Evolutionary conservation across 2,888 invertebrate species (phyloP), one percentile per base, ranked within the genome.

Genomic region (Gymnosoma rotundatum): DNA sequence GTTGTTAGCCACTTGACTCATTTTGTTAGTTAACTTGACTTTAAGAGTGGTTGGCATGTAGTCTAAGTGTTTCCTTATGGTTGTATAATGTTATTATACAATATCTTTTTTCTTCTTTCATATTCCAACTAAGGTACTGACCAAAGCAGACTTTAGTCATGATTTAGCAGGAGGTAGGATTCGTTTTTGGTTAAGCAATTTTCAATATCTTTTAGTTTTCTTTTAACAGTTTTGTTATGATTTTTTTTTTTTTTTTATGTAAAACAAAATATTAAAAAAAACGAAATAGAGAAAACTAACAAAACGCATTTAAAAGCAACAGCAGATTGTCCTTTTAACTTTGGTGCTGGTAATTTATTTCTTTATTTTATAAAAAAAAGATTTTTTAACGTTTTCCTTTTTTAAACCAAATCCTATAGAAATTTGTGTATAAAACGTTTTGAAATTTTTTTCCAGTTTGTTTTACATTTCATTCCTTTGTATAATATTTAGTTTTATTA

Each of bases 161-260:
- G 91, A 91, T 89, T 90, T 90, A 88, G 88, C 89, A 89, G 88
- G 88, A 87, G 87, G 42, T 48, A 64, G 48, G 88, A 88, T 88
- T 89, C 88, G 88, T 87, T 89, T 89, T 52, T 88, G 89, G 87
- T 88, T 88, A 87, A 86, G 81, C 86, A 75, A 88, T 86, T 86
- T 83, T 83, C 81, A 78, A 75, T 70, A 70, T 66, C 76, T 80
- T 56, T 54, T 25, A 25, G 25, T 66, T 56, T 60, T 21, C n/a
- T 66, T 52, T 7, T 52, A 75, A n/a, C 4, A 25, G n/a, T 67
- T 73, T 61, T 67, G 14, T 25, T 60, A 48, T 72, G 64, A n/a
- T 5, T 48, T 14, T 48, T n/a, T 20, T 52, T 52, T 52, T 60
- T 66, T 69, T 42, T 69, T 21, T 66, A 75, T 75, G 79, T 70